These are phyloP conservation scores for Lasioglossum albipes DNA, from an alignment of 1,140 invertebrate species.

Conservation along the genomic window DNA sequence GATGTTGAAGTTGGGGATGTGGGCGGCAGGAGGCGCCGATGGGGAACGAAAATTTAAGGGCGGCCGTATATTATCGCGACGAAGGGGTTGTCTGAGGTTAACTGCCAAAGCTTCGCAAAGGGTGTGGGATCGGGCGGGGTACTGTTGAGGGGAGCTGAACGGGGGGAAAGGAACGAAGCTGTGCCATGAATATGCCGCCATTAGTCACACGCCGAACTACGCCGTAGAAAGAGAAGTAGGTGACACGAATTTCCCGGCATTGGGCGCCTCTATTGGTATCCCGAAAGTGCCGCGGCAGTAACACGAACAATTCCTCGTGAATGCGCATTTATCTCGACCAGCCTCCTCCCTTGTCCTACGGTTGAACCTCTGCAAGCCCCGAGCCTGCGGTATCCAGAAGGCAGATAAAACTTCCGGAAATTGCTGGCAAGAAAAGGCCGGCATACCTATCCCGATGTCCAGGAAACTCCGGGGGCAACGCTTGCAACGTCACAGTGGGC, in stretches of 20 bases:
- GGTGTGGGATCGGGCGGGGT: conserved; percentile 36
- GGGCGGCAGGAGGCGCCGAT: conserved; percentile 29
- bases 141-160: conserved; percentile 27
- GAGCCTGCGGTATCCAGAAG: conserved; percentile 36
- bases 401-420: conserved; percentile 51
- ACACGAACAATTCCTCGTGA: conserved; percentile 64
- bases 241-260: conserved; percentile 66
- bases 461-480: not conserved
- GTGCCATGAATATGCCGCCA: conserved; percentile 67
- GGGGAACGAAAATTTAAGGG: conserved; percentile 66
- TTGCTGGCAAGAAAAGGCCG: conserved; percentile 36
- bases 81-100: conserved; percentile 68
- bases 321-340: conserved; percentile 62
- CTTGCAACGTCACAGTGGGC: no score
- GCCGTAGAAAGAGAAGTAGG: conserved; percentile 65
- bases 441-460: conserved; percentile 4
- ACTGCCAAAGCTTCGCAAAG: conserved; percentile 65
- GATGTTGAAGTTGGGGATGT: not conserved
- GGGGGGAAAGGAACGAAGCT: conserved; percentile 42
- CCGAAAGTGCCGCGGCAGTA: conserved; percentile 52
- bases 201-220: conserved; percentile 67
- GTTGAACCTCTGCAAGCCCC: not conserved
- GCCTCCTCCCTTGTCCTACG: not conserved
- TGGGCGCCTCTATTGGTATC: conserved; percentile 65
- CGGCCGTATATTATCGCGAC: conserved; percentile 66